Evolutionary conservation across 1,140 invertebrate genomes (phyloP), one percentile per base, ranked within the genome.

Genomic region (Pogonomyrmex barbatus): DNA sequence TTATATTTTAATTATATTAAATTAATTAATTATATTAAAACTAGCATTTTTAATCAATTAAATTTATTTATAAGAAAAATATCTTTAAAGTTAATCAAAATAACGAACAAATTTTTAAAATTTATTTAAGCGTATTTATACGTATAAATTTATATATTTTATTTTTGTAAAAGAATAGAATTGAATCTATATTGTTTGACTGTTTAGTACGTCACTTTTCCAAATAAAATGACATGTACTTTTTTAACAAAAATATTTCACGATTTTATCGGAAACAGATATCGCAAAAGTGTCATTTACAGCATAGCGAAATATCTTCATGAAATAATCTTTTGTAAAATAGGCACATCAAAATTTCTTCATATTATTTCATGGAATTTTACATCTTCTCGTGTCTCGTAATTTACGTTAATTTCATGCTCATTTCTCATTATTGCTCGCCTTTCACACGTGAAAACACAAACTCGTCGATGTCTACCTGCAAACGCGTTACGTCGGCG

Each of bases 391-490:
- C 4, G 45, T 54, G 42, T 3, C 24, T 42, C 14, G 14, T 65
- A 85, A 78, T 78, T 78, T 78, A 65, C 50, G n/a, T 78, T 36
- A 24, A 5, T 17, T 52, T n/a, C 70, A 47, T 4, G 3, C 58
- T 10, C 24, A 14, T 42, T 30, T 45, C 63, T 71, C 50, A 1
- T 10, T 36, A 2, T 36, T 24, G 0, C 24, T 12, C 45, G 39
- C 4, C 24, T 77, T 17, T 54, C 62, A 17, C 42, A 85, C 58
- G 36, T 65, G 54, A 56, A 73, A 42, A 86, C 10, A 58, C 47
- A 62, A 67, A 86, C 75, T 67, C 52, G 67, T 86, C 73, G 83
- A 79, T 67, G 54, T 86, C 50, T 52, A 54, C 39, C 65, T 58
- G 52, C 30, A 54, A 88, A 54, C 63, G 85, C 52, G 60, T 86